Evolutionary conservation across 2,797 vertebrate species (phyloP), one percentile per base, ranked within the genome.

Genomic region (Cirrhinus mrigala): DNA sequence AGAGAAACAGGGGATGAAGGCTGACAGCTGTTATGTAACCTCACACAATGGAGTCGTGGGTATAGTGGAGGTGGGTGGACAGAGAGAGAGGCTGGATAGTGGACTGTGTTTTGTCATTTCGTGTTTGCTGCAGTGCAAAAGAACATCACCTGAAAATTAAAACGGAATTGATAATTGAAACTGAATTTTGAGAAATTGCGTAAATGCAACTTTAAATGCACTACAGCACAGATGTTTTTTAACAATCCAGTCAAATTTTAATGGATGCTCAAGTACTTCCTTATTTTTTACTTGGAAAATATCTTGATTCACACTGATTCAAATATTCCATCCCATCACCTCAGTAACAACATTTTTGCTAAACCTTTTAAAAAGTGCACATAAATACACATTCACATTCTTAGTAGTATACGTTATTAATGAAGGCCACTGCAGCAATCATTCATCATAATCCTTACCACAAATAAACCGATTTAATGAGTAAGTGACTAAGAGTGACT

Each of bases 21-120:
- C 76, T 60, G 52, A 80, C 54, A 73, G 79, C 60, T 77, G 77
- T 90, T 89, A 89, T 85, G 83, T 89, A 89, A 90, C 54, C 73
- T 54, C 48, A 64, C 68, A 87, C 87, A 84, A 79, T 87, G 82
- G 77, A 83, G 76, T 66, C 54, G 76, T 85, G 86, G 84, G 75
- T 83, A 44, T 24, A 76, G 82, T 85, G 75, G 54, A 74, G n/a
- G 82, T 85, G 82, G 82, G 86, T 82, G 88, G 89, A 82, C 80
- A 56, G 54, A 79, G 66, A 88, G 22, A 78, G 81, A 62, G 66
- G 82, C 64, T 54, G 54, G 62, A 82, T 66, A 81, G 75, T 81
- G 70, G 81, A 83, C 71, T 48, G 24, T 69, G 33, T 27, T 68
- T 69, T 79, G 76, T 78, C 62, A 58, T 73, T 64, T 46, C 40